A percentile compares a stretch with the other conserved stretches of the same genome.
phyloP scores from a whole-genome alignment of 2,113 vertebrate species.

The Oncorhynchus nerka region DNA sequence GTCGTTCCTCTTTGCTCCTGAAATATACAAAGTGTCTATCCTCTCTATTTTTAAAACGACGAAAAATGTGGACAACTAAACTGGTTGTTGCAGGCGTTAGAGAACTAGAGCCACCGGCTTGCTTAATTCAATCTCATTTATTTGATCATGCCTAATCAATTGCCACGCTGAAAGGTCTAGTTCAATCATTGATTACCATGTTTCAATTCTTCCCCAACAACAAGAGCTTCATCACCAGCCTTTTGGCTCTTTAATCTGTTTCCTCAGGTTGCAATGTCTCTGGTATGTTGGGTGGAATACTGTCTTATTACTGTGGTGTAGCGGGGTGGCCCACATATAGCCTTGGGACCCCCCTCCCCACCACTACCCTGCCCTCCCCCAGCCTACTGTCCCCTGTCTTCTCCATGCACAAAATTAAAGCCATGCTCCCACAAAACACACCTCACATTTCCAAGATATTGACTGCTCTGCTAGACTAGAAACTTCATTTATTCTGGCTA shows the following conservation, averaged over 20 bases:
- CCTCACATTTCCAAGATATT: constrained; percentile 99
- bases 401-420: constrained; percentile 97
- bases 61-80: background rate
- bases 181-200: constrained; percentile 83
- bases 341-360: constrained; percentile 63
- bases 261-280: constrained; percentile 60
- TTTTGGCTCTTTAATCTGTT: constrained; percentile 82
- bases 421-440: constrained; percentile 98
- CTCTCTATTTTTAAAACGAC: background rate
- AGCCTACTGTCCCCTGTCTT: constrained; percentile 97
- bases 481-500: constrained; percentile 99
- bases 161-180: constrained; percentile 82
- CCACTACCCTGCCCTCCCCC: constrained; percentile 91
- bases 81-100: background rate
- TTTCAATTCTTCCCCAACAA: constrained; percentile 74
- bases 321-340: constrained; percentile 11
- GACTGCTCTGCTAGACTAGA: constrained; percentile 95
- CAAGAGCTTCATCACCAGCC: constrained; percentile 78
- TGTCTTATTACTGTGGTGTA: constrained; percentile 45
- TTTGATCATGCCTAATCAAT: constrained; percentile 91
- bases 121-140: constrained; percentile 86
- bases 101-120: constrained; percentile 49
- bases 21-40: background rate
- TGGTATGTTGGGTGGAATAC: constrained; percentile 30
- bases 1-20: too few relatives aligned